Evolutionary conservation across 92 coral and sea anemone species (phyloP), one percentile per base, ranked within the genome.

Genomic region (Meandrina meandrites): DNA sequence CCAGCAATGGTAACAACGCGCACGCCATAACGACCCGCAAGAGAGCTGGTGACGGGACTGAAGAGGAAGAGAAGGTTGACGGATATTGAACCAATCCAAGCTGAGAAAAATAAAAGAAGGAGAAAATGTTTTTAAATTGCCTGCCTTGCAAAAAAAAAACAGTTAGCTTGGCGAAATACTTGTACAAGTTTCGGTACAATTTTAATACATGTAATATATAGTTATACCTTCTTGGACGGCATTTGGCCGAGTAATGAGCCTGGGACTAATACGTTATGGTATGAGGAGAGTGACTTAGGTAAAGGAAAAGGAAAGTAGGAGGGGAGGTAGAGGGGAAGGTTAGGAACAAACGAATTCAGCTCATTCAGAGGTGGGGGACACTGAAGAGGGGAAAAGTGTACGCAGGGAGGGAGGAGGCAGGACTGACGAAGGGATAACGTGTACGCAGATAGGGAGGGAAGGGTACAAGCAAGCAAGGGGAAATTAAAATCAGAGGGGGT

Each of bases 41-140:
- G 88, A 21, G 94, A 92, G 75, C 98, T 95, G 48, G 99, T 96
- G 47, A 97, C 88, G 34, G 99, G 99, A 37, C 99, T 93, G 86
- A 95, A 95, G 86, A 97, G 93, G 70, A 96, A 97, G 18, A 97
- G 93, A 71, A 97, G 92, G 45, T 93, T 94, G 75, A 97, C 79
- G 11, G 98, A 92, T 21, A 97, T 97, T 34, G 99, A 97, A 6
- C 99, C 99, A 27, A 97, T 96, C 99, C 99, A 97, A 10, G 99
- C 99, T 97, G 94, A 14, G 67, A 87, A 8, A 17, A 45, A 58
- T 77, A 74, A 31, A 0, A 45, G 69, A 78, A 0, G 45, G 69
- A 78, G 19, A 27, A 34, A 40, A 74, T 6, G 27, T 27, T 27
- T 32, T 8, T 57, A 30, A 22, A 35, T 21, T 45, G 21, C 22